Percentiles rank a stretch among this genome's conserved stretches.
Evolutionary conservation across 2,888 invertebrate species (phyloP).

Genomic region (Stenoptilia bipunctidactyla): DNA sequence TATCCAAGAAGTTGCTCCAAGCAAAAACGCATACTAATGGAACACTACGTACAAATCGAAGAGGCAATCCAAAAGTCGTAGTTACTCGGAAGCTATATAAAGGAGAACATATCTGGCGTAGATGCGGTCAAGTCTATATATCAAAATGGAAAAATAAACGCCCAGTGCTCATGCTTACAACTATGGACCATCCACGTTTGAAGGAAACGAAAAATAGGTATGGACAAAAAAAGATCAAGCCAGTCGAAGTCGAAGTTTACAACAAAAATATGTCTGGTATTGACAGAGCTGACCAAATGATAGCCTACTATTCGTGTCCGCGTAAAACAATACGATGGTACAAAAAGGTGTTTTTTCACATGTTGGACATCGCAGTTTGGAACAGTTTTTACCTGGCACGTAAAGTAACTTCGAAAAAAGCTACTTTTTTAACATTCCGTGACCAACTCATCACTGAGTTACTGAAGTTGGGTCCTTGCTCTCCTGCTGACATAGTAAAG

Average conservation of each 20-base stretch:
- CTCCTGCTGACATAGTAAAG: too few relatives aligned
- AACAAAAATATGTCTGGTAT: conserved; percentile 14
- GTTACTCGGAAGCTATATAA: conserved; percentile 14
- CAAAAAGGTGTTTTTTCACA: conserved; percentile 12
- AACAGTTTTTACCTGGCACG: neutral
- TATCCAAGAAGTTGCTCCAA: conserved; percentile 16
- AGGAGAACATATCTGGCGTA: conserved; percentile 14
- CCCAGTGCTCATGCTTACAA: conserved; percentile 13
- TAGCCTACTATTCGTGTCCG: conserved; percentile 14
- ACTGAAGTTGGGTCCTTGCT: too few relatives aligned
- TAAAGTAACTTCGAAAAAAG: too few relatives aligned
- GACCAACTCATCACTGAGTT: too few relatives aligned
- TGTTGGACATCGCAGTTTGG: conserved; percentile 2
- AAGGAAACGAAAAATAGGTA: conserved; percentile 10
- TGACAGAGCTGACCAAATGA: conserved; percentile 15
- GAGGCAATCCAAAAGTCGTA: conserved; percentile 15
- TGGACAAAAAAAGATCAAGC: conserved; percentile 6
- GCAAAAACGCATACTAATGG: conserved; percentile 16
- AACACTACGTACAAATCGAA: conserved; percentile 16
- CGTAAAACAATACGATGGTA: conserved; percentile 16
- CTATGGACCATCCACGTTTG: conserved; percentile 10
- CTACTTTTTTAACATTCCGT: too few relatives aligned
- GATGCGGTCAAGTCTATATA: conserved; percentile 16
- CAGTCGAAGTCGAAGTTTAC: conserved; percentile 12
- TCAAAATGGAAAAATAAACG: conserved; percentile 15